These are phyloP conservation scores for Etheostoma spectabile DNA, from an alignment of 2,113 vertebrate species.

Conservation along the genomic window DNA sequence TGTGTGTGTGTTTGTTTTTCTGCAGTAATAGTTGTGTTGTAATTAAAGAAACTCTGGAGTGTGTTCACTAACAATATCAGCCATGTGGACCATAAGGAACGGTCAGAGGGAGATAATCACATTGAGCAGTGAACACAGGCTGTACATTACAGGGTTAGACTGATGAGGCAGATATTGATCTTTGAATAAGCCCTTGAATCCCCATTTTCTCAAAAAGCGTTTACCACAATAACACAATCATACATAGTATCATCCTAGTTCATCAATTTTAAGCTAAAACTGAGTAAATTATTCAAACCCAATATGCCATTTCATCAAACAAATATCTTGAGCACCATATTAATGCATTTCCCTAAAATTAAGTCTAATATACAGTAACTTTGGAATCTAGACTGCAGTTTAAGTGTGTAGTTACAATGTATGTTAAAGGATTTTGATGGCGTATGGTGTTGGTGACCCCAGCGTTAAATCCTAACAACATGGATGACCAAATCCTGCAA, in stretches of 20 bases:
- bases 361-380: neutral
- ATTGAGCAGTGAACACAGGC: neutral
- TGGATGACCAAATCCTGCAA: too few relatives aligned
- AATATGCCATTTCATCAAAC: neutral
- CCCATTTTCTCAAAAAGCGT: too few relatives aligned
- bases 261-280: neutral
- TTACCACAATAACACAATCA: neutral
- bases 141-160: slow-evolving; percentile 10
- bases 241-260: neutral
- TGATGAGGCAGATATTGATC: slow-evolving; percentile 17
- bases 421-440: neutral
- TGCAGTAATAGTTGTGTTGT: slow-evolving; percentile 43
- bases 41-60: slow-evolving; percentile 61
- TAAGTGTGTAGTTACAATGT: neutral
- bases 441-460: too few relatives aligned
- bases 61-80: slow-evolving; percentile 55
- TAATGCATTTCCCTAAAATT: neutral
- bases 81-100: slow-evolving; percentile 31
- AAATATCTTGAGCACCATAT: neutral
- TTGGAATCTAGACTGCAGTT: neutral
- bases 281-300: neutral
- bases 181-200: neutral
- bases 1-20: slow-evolving; percentile 19
- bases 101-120: slow-evolving; percentile 39
- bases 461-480: too few relatives aligned